Evolutionary conservation across 2,113 vertebrate species (phyloP).

Genomic region (Melanerpes aurifrons): DNA sequence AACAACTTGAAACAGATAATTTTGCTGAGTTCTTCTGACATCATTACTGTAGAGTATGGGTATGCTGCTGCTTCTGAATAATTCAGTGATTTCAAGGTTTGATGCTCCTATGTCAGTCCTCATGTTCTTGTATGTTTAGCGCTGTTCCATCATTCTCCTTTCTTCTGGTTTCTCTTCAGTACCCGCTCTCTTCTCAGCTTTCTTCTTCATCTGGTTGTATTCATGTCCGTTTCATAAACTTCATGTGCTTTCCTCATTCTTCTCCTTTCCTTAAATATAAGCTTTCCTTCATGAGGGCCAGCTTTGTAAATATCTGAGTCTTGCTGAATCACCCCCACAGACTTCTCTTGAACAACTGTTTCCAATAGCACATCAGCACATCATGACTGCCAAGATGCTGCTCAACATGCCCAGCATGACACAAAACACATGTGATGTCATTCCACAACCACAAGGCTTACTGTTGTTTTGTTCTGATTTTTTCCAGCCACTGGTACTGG

Average conservation of each 20-base stretch:
- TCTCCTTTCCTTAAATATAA: background rate
- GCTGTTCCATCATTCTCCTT: background rate
- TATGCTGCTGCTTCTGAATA: background rate
- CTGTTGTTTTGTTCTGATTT: conserved; percentile 31
- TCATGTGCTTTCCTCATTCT: background rate
- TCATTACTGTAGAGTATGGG: background rate
- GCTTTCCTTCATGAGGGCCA: background rate
- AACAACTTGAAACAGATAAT: background rate
- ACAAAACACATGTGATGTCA: conserved; percentile 9
- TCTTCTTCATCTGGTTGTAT: background rate
- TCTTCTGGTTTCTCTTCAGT: background rate
- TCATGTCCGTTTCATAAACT: background rate
- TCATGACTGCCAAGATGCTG: background rate
- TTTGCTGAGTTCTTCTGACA: background rate
- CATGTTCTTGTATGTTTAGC: background rate
- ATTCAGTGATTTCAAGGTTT: background rate
- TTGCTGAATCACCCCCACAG: conserved; percentile 25
- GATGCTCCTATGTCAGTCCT: background rate
- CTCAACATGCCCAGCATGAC: conserved; percentile 6
- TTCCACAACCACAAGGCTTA: background rate
- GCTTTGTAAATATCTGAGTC: background rate
- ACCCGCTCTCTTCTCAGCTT: background rate
- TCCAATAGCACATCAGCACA: conserved; percentile 9
- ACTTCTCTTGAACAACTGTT: background rate
- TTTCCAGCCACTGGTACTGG: background rate